Conservation (phyloP, 1,140 invertebrate species). For the Caenorhabditis tropicalis region DNA sequence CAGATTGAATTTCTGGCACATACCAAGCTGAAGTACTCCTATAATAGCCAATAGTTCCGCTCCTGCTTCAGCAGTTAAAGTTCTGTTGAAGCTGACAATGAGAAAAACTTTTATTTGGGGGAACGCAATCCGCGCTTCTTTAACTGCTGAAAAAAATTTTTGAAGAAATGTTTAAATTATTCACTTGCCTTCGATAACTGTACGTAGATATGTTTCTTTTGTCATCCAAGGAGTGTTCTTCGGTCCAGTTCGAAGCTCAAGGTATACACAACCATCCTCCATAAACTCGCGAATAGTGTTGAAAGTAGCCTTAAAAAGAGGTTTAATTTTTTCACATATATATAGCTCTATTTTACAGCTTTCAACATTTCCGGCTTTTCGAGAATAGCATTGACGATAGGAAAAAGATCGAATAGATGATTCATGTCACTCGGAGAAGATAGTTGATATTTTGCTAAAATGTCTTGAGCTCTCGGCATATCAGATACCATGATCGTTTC, state of each 20-base stretch:
- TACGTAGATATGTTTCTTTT: constrained; percentile 14
- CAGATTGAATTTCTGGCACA: not conserved
- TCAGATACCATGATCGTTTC: not conserved
- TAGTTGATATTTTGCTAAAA: not conserved
- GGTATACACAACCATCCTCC: constrained; percentile 41
- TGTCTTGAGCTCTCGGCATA: not conserved
- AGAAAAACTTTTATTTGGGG: not conserved
- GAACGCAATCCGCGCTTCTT: not conserved
- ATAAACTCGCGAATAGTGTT: constrained; percentile 26
- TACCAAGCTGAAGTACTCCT: not conserved
- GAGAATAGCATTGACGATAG: not conserved
- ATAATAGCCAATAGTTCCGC: not conserved
- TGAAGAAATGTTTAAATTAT: not conserved
- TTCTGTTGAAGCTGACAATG: constrained; percentile 44
- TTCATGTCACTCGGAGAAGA: not conserved
- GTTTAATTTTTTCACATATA: not conserved
- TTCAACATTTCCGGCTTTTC: not conserved
- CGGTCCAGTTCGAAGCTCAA: constrained; percentile 50
- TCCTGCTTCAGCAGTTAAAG: constrained; percentile 3
- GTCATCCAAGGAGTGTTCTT: constrained; percentile 32
- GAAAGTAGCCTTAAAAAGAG: constrained; percentile 21
- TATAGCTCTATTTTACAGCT: not conserved
- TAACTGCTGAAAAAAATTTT: not conserved
- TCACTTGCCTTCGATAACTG: not conserved
- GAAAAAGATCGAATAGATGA: constrained; percentile 21